A percentile compares a stretch with the other conserved stretches of the same genome.
These are phyloP conservation scores for Ophiothrix spiculata DNA, from an alignment of 35 echinoderm and acorn worm genomes.

Conservation along the genomic window DNA sequence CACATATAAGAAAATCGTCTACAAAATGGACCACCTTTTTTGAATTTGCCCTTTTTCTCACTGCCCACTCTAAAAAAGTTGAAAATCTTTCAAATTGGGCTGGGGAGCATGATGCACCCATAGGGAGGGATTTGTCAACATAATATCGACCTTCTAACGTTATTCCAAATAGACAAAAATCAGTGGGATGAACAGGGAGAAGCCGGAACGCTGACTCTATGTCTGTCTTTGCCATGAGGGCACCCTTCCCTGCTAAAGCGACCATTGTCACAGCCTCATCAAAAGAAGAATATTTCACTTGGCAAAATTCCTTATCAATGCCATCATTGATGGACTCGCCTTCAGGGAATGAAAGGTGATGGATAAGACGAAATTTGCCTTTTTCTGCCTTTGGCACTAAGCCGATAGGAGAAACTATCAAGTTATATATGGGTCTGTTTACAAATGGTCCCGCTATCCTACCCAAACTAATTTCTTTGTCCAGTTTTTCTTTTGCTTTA, in stretches of 20 bases:
- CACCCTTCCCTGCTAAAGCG: background rate
- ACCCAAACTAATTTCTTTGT: background rate
- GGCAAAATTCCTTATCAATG: background rate
- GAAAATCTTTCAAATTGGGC: background rate
- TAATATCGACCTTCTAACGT: background rate
- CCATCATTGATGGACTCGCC: constrained; percentile 18
- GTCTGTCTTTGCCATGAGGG: constrained; percentile 37
- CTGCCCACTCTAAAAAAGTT: background rate
- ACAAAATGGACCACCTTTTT: constrained; percentile 13
- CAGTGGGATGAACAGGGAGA: constrained; percentile 19
- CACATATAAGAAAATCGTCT: constrained; percentile 31
- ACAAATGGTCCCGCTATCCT: constrained; percentile 17
- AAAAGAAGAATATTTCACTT: constrained; percentile 16
- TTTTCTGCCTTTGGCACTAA: constrained; percentile 7
- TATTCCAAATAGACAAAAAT: constrained; percentile 24
- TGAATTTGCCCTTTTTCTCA: no score
- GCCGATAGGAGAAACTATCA: constrained; percentile 23
- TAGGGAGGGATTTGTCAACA: background rate
- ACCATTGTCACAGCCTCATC: constrained; percentile 13
- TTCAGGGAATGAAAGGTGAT: background rate
- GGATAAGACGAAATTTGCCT: constrained; percentile 26
- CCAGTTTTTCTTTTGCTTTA: background rate
- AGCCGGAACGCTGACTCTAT: constrained; percentile 33
- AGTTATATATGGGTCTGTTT: background rate
- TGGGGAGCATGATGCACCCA: no score